Base-by-base conservation (phyloP, 2,797 vertebrate species). In the Epinephelus malabaricus region DNA sequence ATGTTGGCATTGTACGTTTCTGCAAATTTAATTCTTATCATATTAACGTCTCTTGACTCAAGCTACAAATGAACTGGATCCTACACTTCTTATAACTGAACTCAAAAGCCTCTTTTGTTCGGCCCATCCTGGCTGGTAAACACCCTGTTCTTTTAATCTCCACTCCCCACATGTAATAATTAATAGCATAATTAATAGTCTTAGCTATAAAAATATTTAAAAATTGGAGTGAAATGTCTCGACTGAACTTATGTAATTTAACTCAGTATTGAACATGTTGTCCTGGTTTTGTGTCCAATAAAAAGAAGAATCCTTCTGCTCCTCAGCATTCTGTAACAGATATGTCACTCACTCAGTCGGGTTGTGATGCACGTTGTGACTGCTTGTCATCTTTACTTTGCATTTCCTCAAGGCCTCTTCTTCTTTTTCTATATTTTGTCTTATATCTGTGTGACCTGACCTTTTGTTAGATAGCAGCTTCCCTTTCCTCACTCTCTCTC, bases 371-470 rank as follows among this genome's bases (percentile, higher is more conserved):
- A 1, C 6, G 30, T 45, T 47, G 13, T 58, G 55, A 43, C 45
- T 50, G 56, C 27, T 23, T 61, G 46, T 27, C 58, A 51, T 62
- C 34, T 53, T 53, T 30, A 30, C 27, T 51, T 70, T 51, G 49
- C 15, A 40, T 50, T 49, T 60, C 43, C 45, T 7, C 1, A 0
- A 71, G 17, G 46, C 30, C 30, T 71, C 30, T 27, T 60, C 13
- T 38, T n/a, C 17, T 25, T 12, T 11, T 6, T 38, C 34, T 51
- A 3, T 11, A 50, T 19, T 63, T 10, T 72, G 23, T 27, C 40
- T 40, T 43, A 43, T 40, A 25, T 51, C 17, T 54, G 47, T 45
- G 4, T 53, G 64, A 23, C 50, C n/a, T 40, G 34, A 54, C 6
- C 51, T 46, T 34, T 65, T 38, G 9, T 47, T 47, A 18, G n/a